A percentile compares a stretch with the other conserved stretches of the same genome.
phyloP scores from a whole-genome alignment of 2,797 vertebrate genomes.

The Distichodus sexfasciatus region DNA sequence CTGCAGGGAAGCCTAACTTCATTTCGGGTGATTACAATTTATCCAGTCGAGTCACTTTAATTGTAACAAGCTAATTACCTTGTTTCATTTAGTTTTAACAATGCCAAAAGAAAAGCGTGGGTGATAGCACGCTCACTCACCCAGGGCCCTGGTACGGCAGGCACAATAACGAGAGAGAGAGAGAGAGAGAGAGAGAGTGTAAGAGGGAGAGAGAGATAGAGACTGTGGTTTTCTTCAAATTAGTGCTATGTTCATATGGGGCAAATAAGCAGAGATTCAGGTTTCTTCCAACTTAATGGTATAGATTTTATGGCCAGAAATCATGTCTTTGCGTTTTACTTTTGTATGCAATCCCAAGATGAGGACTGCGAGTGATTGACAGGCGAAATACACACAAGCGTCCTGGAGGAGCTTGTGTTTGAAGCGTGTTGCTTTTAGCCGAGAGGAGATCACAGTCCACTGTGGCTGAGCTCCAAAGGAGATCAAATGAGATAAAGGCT shows the following conservation, averaged over 20 bases:
- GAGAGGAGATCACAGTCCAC: too few relatives aligned
- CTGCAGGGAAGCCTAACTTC: slow-evolving; percentile 98
- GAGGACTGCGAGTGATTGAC: background rate
- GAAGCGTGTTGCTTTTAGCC: background rate
- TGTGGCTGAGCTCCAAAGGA: slow-evolving; percentile 25
- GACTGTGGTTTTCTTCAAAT: slow-evolving; percentile 28
- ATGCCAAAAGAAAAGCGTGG: slow-evolving; percentile 87
- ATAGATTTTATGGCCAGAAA: background rate
- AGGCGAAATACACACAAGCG: too few relatives aligned
- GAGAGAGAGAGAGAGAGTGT: slow-evolving; percentile 14
- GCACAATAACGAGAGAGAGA: slow-evolving; percentile 43
- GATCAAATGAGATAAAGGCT: slow-evolving; percentile 74
- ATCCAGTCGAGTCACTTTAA: slow-evolving; percentile 99
- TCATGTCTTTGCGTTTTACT: background rate
- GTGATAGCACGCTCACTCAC: slow-evolving; percentile 75
- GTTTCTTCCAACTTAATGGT: background rate
- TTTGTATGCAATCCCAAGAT: background rate
- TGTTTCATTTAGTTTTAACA: slow-evolving; percentile 99
- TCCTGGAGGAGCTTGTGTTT: background rate
- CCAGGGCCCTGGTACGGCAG: slow-evolving; percentile 11
- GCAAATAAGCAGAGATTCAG: slow-evolving; percentile 5
- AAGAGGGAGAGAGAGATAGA: slow-evolving; percentile 9
- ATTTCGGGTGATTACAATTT: slow-evolving; percentile 99
- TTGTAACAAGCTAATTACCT: slow-evolving; percentile 99
- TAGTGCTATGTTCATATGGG: slow-evolving; percentile 4